Evolutionary conservation across 2,797 vertebrate species (phyloP), one percentile per base, ranked within the genome.

Genomic region (Rallus crepitans): DNA sequence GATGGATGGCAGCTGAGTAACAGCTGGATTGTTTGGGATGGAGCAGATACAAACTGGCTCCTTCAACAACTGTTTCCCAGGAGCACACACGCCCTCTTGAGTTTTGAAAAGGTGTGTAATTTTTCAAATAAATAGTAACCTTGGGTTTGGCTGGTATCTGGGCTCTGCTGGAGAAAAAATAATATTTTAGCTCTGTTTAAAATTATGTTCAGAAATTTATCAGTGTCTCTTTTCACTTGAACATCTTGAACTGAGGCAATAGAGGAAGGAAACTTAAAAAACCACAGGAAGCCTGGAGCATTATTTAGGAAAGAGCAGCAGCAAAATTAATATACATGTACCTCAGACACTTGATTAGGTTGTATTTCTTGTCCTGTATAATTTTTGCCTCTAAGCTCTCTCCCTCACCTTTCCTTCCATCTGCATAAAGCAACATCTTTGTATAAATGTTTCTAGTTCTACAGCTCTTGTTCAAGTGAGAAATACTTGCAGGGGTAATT

Each of bases 401-500:
- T 91, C 78, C 39, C 24, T 94, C 28, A 59, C 57, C 14, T 80
- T 85, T 80, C 20, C 25, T 83, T 95, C 69, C 40, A 83, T 35
- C 31, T 78, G 50, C n/a, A 47, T 68, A 57, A 68, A 65, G 65
- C 39, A 91, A 94, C 79, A 91, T 18, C 27, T 77, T 64, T 28
- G 16, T 82, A 53, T 45, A 64, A 82, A 73, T 37, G 11, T 78
- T 90, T 93, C 76, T 25, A 33, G 30, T 45, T 19, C 42, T 68
- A 75, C 7, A 82, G 18, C 55, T 91, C 40, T 82, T 56, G 79
- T 75, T 94, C 52, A 30, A 86, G 35, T 83, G 65, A 96, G 50
- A 95, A 88, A 94, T 91, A 95, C 86, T 95, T 94, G 50, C 63
- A 86, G 72, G n/a, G 9, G 30, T 76, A 91, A 83, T 86, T 90